Base-by-base conservation (phyloP, 2,797 vertebrate genomes). In the Neomorphus geoffroyi region DNA sequence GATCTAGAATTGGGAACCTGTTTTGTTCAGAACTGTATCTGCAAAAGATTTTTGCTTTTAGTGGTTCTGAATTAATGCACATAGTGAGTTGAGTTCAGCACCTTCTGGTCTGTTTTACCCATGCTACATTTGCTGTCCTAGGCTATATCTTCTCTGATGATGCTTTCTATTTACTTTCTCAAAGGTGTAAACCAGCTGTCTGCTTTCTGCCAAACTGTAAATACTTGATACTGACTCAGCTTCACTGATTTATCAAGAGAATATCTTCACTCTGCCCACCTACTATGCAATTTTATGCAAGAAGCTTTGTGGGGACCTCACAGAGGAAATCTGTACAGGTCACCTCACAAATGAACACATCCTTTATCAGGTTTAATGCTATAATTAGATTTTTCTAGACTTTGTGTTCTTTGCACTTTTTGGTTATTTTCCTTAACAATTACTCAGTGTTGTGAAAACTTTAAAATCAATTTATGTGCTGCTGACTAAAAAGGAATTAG, bases 271-370 rank as follows among this genome's bases (percentile, higher is more conserved):
- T 90, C 62, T 91, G 43, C 79, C 58, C 50, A 60, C 65, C 56
- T 87, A 56, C 81, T 81, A 2, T 2, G 27, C 77, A 57, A n/a
- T 53, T 84, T 50, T n/a, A 19, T 46, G 21, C 27, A 45, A 30
- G 62, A 77, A 62, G 3, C 26, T 37, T 8, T 83, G 51, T 58
- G 70, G 33, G 54, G 67, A 70, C 12, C 51, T 86, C 51, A 18
- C 28, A 70, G 43, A 71, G 74, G 48, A 84, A 73, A 86, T 85
- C 32, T 82, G 71, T 74, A 30, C 69, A 54, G 93, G 88, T 94
- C 83, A 67, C 71, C 84, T 71, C 80, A 45, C 80, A 90, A 93
- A 93, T 82, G 35, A 92, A 46, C 88, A 82, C 50, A 67, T 77
- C 21, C 4, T 87, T 89, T 92, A 51, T 94, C 64, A 85, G 83